Base-by-base conservation (phyloP, 92 coral and sea anemone genomes). In the Galaxea fascicularis region DNA sequence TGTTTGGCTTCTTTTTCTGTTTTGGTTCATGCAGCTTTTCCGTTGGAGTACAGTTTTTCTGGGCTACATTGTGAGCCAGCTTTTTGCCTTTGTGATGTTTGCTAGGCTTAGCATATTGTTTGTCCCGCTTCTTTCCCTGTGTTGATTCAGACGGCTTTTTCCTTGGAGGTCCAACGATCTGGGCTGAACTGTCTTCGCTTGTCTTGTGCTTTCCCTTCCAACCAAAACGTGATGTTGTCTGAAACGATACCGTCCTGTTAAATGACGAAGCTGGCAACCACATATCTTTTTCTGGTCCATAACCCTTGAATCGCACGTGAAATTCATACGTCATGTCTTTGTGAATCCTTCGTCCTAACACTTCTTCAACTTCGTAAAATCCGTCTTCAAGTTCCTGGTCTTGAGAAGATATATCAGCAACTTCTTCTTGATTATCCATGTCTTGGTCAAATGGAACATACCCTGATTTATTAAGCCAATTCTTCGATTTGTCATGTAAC, bases 211-310 rank as follows among this genome's bases (percentile, higher is more conserved):
- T 83, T 26, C 92, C 21, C 59, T 89, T 84, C 29, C 78, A 54
- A 6, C 89, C 89, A 65, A 68, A 76, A 4, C 78, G 57, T 4
- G 92, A 84, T 54, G 72, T 62, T 51, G 77, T 64, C 46, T 79
- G 54, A 54, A 85, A 89, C 0, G 71, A 14, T 12, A 89, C 83
- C 1, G 77, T 18, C 46, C 78, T 81, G 82, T 86, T 90, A 49
- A 90, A 90, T 18, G 83, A 65, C 10, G 93, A 82, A 0, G 85
- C 80, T 7, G 90, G 90, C 28, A 90, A 78, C 93, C 93, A 86
- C 66, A 76, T 83, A 72, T 86, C 93, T 20, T 89, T 90, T 29
- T 86, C 88, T 1, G 90, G 85, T 6, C 81, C 75, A 41, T 86
- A 86, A 59, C 93, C 93, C 56, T 86, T 81, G 27, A 86, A 86